Evolutionary conservation across 2,113 vertebrate genomes (phyloP), one percentile per base, ranked within the genome.

Genomic region (Geococcyx californianus): DNA sequence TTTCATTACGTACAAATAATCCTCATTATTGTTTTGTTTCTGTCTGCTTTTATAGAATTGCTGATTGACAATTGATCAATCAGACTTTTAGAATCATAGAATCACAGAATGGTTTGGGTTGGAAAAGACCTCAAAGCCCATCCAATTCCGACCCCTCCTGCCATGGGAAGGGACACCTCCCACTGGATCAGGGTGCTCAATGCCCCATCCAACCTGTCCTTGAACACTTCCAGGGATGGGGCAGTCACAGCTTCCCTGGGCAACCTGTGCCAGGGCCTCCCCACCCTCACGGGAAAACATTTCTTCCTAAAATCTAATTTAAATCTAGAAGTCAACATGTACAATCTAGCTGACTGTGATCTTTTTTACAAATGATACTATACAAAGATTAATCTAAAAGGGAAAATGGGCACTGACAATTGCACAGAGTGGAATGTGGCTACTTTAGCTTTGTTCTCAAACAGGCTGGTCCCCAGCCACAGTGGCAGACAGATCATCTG

Each of bases 361-460:
- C 25, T 47, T 69, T 84, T 77, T 64, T 73, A 34, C 63, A 68
- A 90, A 64, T 86, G n/a, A 49, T n/a, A 40, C 33, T 67, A 3
- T 58, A 21, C 49, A 49, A 67, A 74, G 79, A 81, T 56, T 69
- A 78, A 90, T 72, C 42, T 68, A 25, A 92, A 81, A 60, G 31
- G 44, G 64, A 90, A 52, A 84, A 40, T 36, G 75, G 42, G 59
- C n/a, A 64, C 66, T 51, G 47, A 49, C 34, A 78, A 38, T 63
- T 90, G 68, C 88, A 89, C 54, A 33, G 85, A 78, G 69, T 34
- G 51, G 20, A 63, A 36, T 13, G 58, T 70, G 55, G 52, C 86
- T 93, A 78, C 84, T 95, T 96, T 94, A 93, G 68, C 59, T 89
- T 91, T 79, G 63, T 49, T 89, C 67, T 93, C 87, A 72, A 87